Conservation (phyloP, 2,888 invertebrate genomes). For the Carcina quercana region DNA sequence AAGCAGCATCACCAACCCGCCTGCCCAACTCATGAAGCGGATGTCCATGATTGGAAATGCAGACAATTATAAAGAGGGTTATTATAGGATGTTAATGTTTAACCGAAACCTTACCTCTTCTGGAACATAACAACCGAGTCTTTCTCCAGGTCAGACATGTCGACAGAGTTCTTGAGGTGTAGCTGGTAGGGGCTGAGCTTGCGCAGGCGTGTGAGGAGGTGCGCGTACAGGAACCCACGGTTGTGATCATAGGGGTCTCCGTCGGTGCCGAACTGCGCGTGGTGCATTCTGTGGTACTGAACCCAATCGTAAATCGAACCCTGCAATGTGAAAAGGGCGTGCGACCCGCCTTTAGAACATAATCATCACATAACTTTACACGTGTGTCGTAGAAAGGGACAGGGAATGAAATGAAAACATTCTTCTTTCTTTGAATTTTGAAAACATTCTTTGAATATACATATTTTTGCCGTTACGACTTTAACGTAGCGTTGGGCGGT, state of each 20-base stretch:
- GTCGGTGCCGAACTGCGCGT: constrained; percentile 83
- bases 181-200: constrained; percentile 79
- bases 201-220: constrained; percentile 81
- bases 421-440: no score
- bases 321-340: no score
- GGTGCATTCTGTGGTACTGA: constrained; percentile 86
- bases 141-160: constrained; percentile 85
- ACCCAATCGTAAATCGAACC: constrained; percentile 92
- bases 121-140: constrained; percentile 90
- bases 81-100: background rate
- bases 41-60: no score
- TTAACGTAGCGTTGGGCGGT: no score
- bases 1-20: background rate
- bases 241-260: constrained; percentile 87
- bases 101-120: constrained; percentile 81
- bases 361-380: no score
- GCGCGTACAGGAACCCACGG: constrained; percentile 87
- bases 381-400: no score
- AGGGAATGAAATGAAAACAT: no score
- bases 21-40: background rate
- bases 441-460: no score
- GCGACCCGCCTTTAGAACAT: no score
- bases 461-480: no score
- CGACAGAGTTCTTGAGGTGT: constrained; percentile 77
- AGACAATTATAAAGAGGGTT: no score